Conservation (phyloP, 2,888 invertebrate genomes). For the Mimachlamys varia region DNA sequence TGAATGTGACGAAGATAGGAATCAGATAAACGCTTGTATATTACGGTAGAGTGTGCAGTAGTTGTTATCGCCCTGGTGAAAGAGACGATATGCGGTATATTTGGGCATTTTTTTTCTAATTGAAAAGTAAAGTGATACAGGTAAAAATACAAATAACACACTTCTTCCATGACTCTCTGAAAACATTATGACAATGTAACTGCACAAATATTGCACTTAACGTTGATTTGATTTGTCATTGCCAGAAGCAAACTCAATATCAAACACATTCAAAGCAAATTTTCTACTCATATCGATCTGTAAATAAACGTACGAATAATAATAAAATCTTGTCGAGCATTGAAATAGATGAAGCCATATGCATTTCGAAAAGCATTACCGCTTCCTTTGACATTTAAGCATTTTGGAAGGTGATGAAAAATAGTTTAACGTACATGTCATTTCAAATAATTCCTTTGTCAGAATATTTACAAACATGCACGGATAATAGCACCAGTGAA, state of each 20-base stretch:
- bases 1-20: neutral
- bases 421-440: neutral
- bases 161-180: neutral
- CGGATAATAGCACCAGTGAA: neutral
- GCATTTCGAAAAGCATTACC: neutral
- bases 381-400: neutral
- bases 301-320: neutral
- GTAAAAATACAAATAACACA: neutral
- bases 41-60: neutral
- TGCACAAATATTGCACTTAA: neutral
- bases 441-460: too few species aligned
- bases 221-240: neutral
- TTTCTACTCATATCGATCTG: neutral
- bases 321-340: neutral
- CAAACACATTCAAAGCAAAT: neutral
- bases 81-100: neutral
- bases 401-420: neutral
- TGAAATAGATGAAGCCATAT: neutral
- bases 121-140: neutral
- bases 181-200: neutral
- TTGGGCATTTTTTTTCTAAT: neutral
- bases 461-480: neutral
- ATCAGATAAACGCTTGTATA: constrained; percentile 17
- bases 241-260: neutral
- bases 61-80: neutral